Percentiles rank a stretch among this genome's conserved stretches.
Evolutionary conservation across 1,140 invertebrate genomes (phyloP).

Genomic region (Bombus sylvicola): DNA sequence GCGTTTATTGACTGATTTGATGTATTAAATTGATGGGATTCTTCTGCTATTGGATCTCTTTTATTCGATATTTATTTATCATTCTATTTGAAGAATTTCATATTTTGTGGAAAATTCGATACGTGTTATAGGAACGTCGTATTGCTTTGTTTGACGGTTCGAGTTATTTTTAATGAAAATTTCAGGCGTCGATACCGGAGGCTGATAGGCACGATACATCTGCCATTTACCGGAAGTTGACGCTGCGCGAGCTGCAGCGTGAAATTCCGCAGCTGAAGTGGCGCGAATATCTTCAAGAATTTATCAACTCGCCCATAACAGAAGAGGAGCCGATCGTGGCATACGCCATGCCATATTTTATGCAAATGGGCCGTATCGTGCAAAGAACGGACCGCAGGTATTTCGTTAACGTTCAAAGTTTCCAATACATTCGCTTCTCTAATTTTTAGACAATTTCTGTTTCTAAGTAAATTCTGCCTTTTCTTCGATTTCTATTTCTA

Average conservation of each 20-base stretch:
- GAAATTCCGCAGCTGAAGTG: slow-evolving; percentile 91
- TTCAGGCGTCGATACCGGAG: slow-evolving; percentile 89
- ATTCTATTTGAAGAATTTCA: no score
- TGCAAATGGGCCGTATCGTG: slow-evolving; percentile 90
- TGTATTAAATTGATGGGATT: no score
- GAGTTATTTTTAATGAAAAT: background rate
- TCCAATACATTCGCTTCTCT: background rate
- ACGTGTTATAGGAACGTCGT: no score
- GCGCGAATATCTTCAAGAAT: slow-evolving; percentile 88
- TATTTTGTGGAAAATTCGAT: no score
- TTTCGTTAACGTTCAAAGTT: background rate
- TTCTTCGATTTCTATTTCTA: no score
- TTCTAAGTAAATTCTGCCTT: no score
- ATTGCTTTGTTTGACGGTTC: no score
- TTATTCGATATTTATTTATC: no score
- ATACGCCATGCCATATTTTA: slow-evolving; percentile 91
- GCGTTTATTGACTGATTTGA: no score
- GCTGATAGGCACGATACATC: slow-evolving; percentile 92
- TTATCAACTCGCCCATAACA: slow-evolving; percentile 86
- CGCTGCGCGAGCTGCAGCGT: slow-evolving; percentile 85
- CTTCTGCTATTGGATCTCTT: no score
- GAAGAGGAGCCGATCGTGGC: slow-evolving; percentile 89
- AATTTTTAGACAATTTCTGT: background rate
- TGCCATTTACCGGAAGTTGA: slow-evolving; percentile 89
- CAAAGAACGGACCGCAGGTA: slow-evolving; percentile 87